Evolutionary conservation across 2,113 vertebrate genomes (phyloP), one percentile per base, ranked within the genome.

Genomic region (Procavia capensis): DNA sequence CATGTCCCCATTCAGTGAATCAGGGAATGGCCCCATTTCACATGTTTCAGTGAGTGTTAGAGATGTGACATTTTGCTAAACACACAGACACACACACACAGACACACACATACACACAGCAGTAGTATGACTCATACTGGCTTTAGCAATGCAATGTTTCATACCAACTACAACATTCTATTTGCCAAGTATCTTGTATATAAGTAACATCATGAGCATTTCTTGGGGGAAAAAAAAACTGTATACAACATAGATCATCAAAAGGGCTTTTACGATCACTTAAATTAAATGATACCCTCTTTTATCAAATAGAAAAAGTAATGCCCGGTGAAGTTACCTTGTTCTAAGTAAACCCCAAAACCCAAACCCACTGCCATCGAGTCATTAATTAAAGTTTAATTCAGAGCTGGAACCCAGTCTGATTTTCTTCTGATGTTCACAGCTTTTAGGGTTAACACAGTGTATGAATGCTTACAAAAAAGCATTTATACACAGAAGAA

Each of bases 271-370:
- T 36, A 36, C 78, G 27, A 79, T 59, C 19, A 54, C 86, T 83
- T 95, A 95, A 94, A 43, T 64, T 70, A 85, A 88, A 91, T 29
- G 17, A 76, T 61, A 4, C 34, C 29, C 24, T 81, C n/a, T 64
- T 47, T 86, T 87, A 90, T 68, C 54, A 87, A 34, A 47, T 3
- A 3, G 50, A 68, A 7, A 68, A 59, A 70, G 24, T 74, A 13
- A 66, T 22, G 57, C 16, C n/a, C 59, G 94, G 8, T 88, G 27
- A 92, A 87, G 13, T 83, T 20, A 72, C 19, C 17, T 87, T 78
- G 24, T 25, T 88, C 22, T 90, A 93, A 90, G 43, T 64, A 9
- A 64, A n/a, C n/a, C n/a, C n/a, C n/a, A n/a, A n/a, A n/a, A n/a
- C n/a, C n/a, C n/a, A n/a, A n/a, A n/a, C n/a, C n/a, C n/a, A n/a